Conservation (phyloP, 2,113 vertebrate genomes). For the Murina feae region DNA sequence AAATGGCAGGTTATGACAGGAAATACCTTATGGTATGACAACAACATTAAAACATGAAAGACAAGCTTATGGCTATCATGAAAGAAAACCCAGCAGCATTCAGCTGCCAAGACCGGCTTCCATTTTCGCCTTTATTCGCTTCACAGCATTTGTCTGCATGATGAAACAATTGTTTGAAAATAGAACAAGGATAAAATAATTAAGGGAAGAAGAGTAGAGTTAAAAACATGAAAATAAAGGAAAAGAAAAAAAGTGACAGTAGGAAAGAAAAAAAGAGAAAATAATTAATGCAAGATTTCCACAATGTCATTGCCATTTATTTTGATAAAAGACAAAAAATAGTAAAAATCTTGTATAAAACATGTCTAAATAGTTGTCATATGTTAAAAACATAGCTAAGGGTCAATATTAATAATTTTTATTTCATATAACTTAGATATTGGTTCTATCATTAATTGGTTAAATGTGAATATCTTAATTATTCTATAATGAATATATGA, state of each 20-base stretch:
- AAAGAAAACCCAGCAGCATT: constrained; percentile 77
- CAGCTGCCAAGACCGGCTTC: constrained; percentile 80
- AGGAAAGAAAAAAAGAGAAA: constrained; percentile 74
- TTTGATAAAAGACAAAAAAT: constrained; percentile 24
- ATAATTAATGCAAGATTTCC: constrained; percentile 73
- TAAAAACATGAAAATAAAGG: constrained; percentile 60
- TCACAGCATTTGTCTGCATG: constrained; percentile 82
- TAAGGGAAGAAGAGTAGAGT: constrained; percentile 49
- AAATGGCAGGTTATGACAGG: constrained; percentile 42
- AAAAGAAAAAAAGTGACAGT: constrained; percentile 57
- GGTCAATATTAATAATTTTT: background rate
- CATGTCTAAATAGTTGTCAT: background rate
- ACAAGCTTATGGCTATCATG: constrained; percentile 72
- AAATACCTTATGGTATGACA: constrained; percentile 30
- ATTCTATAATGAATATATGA: background rate
- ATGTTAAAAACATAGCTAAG: background rate
- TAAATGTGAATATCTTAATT: background rate
- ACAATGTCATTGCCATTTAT: constrained; percentile 59
- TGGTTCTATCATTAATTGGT: background rate
- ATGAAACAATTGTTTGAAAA: constrained; percentile 74
- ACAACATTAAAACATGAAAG: constrained; percentile 72
- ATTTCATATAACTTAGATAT: background rate
- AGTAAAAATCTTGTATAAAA: background rate
- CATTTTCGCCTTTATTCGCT: constrained; percentile 78
- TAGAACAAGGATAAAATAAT: constrained; percentile 53